Evolutionary conservation across 2,888 invertebrate species (phyloP).

Genomic region (Eupithecia subfuscata): DNA sequence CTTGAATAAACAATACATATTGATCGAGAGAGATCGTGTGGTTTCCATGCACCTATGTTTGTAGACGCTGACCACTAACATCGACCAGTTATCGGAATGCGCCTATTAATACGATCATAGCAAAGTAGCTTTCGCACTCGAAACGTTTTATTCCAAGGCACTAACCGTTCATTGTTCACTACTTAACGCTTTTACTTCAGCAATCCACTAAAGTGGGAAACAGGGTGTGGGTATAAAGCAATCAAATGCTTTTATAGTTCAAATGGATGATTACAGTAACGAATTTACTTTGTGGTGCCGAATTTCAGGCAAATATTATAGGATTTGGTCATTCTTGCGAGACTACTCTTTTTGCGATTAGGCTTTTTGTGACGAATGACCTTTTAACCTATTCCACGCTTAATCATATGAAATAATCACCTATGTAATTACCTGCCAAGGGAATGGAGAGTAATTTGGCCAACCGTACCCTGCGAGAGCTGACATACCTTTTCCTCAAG

Average conservation of each 20-base stretch:
- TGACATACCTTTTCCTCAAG: not conserved
- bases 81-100: conserved; percentile 23
- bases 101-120: conserved; percentile 43
- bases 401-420: not conserved
- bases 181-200: conserved; percentile 43
- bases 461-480: not conserved
- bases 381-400: not conserved
- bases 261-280: conserved; percentile 22
- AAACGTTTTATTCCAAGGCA: conserved; percentile 34
- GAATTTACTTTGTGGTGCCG: conserved; percentile 7
- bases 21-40: not conserved
- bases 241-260: conserved; percentile 36
- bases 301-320: not conserved
- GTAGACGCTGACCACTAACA: not conserved
- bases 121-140: conserved; percentile 43
- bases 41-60: not conserved
- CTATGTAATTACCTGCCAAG: not conserved
- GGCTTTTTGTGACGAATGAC: not conserved
- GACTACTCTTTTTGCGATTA: not conserved
- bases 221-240: conserved; percentile 35
- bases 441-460: not conserved
- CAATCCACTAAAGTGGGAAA: conserved; percentile 39
- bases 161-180: conserved; percentile 41
- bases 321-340: not conserved
- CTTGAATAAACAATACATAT: not conserved